These are phyloP conservation scores for Theristicus caerulescens DNA, from an alignment of 2,113 vertebrate genomes.

Conservation along the genomic window DNA sequence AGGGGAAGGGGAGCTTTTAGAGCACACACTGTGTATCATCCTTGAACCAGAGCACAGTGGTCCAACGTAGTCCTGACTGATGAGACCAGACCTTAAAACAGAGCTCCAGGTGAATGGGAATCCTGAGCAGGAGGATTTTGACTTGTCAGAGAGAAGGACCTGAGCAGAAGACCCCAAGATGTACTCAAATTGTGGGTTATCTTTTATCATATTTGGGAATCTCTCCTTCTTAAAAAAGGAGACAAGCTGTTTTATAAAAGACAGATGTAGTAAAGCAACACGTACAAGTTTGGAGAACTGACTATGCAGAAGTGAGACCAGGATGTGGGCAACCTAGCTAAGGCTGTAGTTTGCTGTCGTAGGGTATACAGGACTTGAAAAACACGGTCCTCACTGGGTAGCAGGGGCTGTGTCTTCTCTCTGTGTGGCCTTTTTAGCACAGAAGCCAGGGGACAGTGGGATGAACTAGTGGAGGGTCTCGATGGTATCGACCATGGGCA, in stretches of 20 bases:
- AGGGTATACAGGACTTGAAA: neutral
- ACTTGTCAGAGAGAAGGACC: neutral
- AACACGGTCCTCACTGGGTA: neutral
- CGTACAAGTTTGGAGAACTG: neutral
- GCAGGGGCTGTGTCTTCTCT: neutral
- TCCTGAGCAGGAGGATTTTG: neutral
- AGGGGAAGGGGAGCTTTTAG: neutral
- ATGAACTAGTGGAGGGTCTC: neutral
- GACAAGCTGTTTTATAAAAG: neutral
- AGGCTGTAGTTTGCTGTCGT: neutral
- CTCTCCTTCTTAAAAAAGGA: neutral
- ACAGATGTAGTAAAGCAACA: neutral
- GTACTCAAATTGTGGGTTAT: neutral
- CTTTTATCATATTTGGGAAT: neutral
- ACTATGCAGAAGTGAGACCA: neutral
- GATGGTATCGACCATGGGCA: accelerated
- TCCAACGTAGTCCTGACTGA: neutral
- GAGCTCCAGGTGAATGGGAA: neutral
- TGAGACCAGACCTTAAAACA: neutral
- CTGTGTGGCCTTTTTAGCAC: neutral
- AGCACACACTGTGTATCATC: neutral
- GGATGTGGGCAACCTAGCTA: neutral
- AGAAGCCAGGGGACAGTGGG: neutral
- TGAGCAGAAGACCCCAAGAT: neutral
- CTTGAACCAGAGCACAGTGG: neutral